These are phyloP conservation scores for Pseudeuparius sepicola DNA, from an alignment of 2,888 invertebrate species.

Conservation along the genomic window DNA sequence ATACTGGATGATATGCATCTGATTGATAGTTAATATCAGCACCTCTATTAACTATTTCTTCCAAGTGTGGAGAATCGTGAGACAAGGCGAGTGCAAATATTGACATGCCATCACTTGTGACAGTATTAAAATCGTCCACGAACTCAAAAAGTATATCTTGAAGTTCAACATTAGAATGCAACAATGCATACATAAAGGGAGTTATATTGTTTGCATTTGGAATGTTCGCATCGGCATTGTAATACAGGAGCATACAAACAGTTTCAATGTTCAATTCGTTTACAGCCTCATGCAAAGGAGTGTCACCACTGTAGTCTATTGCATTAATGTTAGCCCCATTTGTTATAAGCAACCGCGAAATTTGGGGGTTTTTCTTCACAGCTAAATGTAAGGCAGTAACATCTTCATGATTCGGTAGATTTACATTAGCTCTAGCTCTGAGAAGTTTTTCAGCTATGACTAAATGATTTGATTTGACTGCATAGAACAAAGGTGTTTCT, in stretches of 20 bases:
- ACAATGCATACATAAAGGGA: conserved; percentile 27
- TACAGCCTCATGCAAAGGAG: conserved; percentile 28
- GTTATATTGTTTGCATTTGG: conserved; percentile 21
- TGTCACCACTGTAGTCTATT: conserved; percentile 23
- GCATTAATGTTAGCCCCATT: conserved; percentile 28
- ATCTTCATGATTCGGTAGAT: conserved; percentile 22
- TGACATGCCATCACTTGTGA: conserved; percentile 21
- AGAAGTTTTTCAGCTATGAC: conserved; percentile 23
- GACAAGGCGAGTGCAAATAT: conserved; percentile 24
- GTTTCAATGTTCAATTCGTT: conserved; percentile 21
- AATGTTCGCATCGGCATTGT: conserved; percentile 27
- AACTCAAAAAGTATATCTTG: conserved; percentile 25
- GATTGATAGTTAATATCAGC: conserved; percentile 25
- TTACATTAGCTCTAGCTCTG: conserved; percentile 25
- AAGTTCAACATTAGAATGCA: conserved; percentile 18
- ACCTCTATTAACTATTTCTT: conserved; percentile 26
- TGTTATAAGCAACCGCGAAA: conserved; percentile 24
- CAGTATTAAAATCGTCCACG: conserved; percentile 24
- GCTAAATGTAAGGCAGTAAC: conserved; percentile 28
- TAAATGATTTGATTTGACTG: conserved; percentile 19
- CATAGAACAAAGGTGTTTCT: conserved; percentile 27
- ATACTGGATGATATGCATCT: conserved; percentile 17
- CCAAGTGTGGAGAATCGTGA: conserved; percentile 21
- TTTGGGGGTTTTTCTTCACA: conserved; percentile 19
- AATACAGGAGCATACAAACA: conserved; percentile 29